Base-by-base conservation (phyloP, 1,140 invertebrate genomes). In the Radopholus similis region DNA sequence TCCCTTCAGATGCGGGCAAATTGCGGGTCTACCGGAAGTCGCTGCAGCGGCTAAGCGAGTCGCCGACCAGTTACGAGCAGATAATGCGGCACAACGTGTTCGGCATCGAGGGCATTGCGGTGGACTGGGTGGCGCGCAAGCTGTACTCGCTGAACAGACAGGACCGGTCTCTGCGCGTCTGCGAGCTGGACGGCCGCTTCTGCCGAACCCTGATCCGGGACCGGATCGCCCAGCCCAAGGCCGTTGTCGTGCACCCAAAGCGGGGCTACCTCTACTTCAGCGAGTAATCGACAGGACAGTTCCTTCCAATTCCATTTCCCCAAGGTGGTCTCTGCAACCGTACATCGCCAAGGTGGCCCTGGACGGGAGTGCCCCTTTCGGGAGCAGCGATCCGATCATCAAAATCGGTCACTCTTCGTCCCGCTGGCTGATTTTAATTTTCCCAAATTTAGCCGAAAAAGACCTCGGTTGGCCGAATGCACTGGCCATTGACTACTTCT, bases 391-490 rank as follows among this genome's bases (percentile, higher is more conserved):
- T 28, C 66, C 66, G 93, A 90, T 62, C 34, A 47, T 62, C 32
- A 62, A 62, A 47, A 62, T 62, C 90, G 64, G 59, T 35, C 9
- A n/a, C 44, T 26, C 23, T 21, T 47, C 6, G 26, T 47, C 30
- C 15, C 9, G 4, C 8, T 51, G 8, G 23, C 15, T 21, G 9
- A 26, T 26, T 11, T 51, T 18, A 21, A 21, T 51, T 6, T 21
- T 21, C 65, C 68, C 6, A 67, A 80, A 80, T 55, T 38, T 80
- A 11, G 78, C 80, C 88, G 90, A 94, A 77, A 87, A 96, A 64
- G 93, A 94, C 75, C 89, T 98, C 18, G 94, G 94, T 15, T 97
- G 94, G 94, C 95, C 95, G 0, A 97, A 97, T 83, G 95, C 93
- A 2, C 82, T 99, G 0, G 93, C 95, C 0, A 90, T 99, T 55